These are phyloP conservation scores for Lepidocyrtoides sp. DNA, from an alignment of 2,888 invertebrate species.

Conservation along the genomic window DNA sequence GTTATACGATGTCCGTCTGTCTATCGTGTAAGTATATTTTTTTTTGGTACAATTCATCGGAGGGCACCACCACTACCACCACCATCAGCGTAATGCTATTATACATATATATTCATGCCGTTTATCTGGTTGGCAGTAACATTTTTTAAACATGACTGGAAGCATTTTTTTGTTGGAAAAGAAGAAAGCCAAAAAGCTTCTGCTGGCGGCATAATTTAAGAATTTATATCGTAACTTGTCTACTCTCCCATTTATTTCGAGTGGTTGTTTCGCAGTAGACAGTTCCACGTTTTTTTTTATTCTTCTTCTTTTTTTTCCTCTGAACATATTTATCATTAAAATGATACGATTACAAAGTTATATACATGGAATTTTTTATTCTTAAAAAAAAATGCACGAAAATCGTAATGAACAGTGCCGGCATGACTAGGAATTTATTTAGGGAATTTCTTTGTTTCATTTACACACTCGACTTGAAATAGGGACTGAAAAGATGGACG, in stretches of 20 bases:
- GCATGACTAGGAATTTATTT: constrained; percentile 47
- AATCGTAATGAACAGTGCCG: neutral
- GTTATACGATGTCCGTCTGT: neutral
- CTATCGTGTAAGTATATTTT: neutral
- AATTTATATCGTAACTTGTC: constrained; percentile 32
- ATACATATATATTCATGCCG: neutral
- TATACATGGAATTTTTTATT: neutral
- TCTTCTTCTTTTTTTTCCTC: neutral
- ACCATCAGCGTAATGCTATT: neutral
- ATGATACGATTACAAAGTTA: constrained; percentile 27
- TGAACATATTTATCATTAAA: constrained; percentile 31
- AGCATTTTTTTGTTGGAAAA: neutral
- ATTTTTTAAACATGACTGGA: constrained; percentile 11
- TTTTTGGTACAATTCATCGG: neutral
- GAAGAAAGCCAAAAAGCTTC: neutral
- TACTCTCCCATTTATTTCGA: constrained; percentile 1
- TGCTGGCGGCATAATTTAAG: neutral
- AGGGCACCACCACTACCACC: neutral
- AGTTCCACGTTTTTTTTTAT: neutral
- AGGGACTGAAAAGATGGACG: neutral
- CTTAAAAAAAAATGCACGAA: neutral
- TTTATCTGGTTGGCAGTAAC: constrained; percentile 4
- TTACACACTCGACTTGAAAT: neutral
- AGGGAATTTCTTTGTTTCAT: neutral
- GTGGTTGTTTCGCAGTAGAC: neutral